Percentiles rank a stretch among this genome's conserved stretches.
These are phyloP conservation scores for Calypte anna DNA, from an alignment of 2,113 vertebrate genomes.

Conservation along the genomic window DNA sequence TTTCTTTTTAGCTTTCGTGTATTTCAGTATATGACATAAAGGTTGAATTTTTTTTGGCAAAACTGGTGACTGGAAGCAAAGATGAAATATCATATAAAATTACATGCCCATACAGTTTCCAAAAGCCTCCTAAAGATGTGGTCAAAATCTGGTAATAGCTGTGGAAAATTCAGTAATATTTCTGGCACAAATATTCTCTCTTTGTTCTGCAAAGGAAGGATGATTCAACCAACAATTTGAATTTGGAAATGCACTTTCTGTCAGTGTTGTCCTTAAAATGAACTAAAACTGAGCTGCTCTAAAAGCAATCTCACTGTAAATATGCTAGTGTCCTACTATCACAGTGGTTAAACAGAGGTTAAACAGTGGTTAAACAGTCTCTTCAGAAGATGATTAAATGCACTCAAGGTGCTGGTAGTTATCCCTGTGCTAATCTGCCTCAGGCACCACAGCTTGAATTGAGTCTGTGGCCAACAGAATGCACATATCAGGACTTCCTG, in stretches of 20 bases:
- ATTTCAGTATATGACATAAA: background rate
- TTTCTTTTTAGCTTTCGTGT: background rate
- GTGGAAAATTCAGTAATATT: background rate
- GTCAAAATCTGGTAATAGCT: background rate
- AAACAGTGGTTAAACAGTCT: background rate
- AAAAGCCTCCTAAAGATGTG: background rate
- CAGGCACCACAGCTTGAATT: background rate
- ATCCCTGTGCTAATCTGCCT: fast-evolving
- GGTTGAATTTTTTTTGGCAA: background rate
- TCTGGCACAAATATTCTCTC: background rate
- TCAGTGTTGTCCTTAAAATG: background rate
- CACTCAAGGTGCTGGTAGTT: background rate
- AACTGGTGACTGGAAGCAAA: background rate
- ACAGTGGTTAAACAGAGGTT: background rate
- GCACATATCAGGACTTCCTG: background rate
- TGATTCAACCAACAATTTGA: background rate
- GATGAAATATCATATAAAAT: background rate
- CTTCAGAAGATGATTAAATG: background rate
- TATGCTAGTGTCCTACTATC: background rate
- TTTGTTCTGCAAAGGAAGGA: background rate
- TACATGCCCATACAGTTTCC: background rate
- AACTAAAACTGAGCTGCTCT: background rate
- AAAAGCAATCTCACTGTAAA: background rate
- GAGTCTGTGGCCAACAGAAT: background rate
- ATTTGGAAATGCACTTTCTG: background rate